These are phyloP conservation scores for Acrossocheilus wenchowensis DNA, from an alignment of 2,797 vertebrate genomes.

Conservation along the genomic window DNA sequence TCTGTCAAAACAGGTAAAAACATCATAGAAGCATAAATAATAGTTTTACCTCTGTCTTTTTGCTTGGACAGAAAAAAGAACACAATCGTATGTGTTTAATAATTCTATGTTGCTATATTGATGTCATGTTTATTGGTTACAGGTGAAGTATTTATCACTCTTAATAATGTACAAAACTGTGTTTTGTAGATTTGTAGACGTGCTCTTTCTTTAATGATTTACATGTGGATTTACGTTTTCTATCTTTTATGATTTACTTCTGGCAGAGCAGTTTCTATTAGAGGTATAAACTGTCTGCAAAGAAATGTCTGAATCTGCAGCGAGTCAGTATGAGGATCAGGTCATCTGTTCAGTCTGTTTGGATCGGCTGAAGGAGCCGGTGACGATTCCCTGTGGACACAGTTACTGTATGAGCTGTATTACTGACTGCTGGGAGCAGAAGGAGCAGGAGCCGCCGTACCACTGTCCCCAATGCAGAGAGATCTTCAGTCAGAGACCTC, in stretches of 20 bases:
- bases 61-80: not conserved
- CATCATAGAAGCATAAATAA: not conserved
- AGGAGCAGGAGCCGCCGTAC: not conserved
- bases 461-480: constrained; percentile 55
- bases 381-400: constrained; percentile 48
- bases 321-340: not conserved
- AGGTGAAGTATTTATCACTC: not conserved
- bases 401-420: constrained; percentile 73
- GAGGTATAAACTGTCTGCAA: not conserved
- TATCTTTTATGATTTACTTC: not conserved
- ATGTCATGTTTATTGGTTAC: not conserved
- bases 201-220: not conserved
- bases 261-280: not conserved
- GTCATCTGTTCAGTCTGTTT: constrained; percentile 47
- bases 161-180: not conserved
- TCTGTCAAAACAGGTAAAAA: not conserved
- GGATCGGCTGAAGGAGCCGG: constrained; percentile 48
- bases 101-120: not conserved
- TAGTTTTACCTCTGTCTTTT: not conserved
- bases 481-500: constrained; percentile 41
- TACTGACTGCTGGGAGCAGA: constrained; percentile 59
- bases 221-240: not conserved
- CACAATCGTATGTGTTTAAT: not conserved
- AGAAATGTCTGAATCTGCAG: constrained; percentile 33
- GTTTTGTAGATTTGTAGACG: not conserved